Conservation (phyloP, 2,797 vertebrate genomes). For the Falco novaeseelandiae region DNA sequence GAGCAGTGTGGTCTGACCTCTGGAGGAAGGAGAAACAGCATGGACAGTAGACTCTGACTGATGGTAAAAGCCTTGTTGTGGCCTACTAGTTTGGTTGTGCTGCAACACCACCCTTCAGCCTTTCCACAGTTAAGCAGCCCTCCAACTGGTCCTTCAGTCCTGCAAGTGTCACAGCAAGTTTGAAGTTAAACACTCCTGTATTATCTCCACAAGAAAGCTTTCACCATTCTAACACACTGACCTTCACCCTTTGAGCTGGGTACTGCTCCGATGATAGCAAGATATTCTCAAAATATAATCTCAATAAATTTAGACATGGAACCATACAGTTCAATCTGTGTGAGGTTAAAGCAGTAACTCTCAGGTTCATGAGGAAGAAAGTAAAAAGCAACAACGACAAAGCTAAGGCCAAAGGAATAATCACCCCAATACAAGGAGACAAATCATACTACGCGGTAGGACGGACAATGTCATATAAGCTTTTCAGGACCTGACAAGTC, state of each 20-base stretch:
- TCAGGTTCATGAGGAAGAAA: neutral
- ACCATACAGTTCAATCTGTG: neutral
- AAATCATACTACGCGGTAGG: neutral
- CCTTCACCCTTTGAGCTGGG: neutral
- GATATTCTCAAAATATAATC: neutral
- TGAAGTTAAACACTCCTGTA: neutral
- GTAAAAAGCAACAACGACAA: neutral
- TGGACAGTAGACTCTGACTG: too few relatives aligned
- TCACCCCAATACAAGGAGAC: neutral
- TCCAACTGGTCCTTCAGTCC: neutral
- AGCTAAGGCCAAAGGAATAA: neutral
- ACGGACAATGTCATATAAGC: neutral
- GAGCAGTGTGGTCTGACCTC: too few relatives aligned
- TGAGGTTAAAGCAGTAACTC: neutral
- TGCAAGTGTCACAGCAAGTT: rapidly evolving
- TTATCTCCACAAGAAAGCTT: neutral
- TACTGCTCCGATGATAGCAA: neutral
- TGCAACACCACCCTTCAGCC: neutral
- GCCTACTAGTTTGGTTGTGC: too few relatives aligned
- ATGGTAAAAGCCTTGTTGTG: too few relatives aligned
- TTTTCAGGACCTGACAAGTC: neutral
- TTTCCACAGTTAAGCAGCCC: neutral
- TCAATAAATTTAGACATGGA: neutral
- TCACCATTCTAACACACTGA: neutral
- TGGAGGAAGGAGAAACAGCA: too few relatives aligned